Evolutionary conservation across 2,113 vertebrate species (phyloP).

Genomic region (Pomatostomus ruficeps): DNA sequence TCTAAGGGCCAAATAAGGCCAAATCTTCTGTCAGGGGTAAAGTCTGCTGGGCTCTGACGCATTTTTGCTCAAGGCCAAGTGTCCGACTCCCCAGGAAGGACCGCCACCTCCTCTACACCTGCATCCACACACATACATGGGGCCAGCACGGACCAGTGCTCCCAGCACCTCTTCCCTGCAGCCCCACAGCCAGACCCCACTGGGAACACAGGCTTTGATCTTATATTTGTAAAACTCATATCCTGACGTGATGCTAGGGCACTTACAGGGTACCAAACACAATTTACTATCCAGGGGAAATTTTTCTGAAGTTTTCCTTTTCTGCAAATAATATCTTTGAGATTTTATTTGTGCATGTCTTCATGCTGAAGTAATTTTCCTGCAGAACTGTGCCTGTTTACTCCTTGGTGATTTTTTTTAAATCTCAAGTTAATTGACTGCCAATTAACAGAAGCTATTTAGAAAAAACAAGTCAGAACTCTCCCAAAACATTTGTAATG

Average conservation of each 20-base stretch:
- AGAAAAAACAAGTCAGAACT: background rate
- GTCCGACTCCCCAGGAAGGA: background rate
- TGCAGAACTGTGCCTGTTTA: background rate
- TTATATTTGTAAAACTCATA: background rate
- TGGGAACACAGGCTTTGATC: background rate
- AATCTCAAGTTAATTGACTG: background rate
- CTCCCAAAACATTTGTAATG: background rate
- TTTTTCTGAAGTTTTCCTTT: background rate
- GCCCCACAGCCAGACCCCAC: background rate
- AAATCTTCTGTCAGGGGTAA: background rate
- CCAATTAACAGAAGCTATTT: background rate
- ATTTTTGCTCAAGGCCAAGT: background rate
- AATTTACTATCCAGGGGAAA: background rate
- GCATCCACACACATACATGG: accelerated
- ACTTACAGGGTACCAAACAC: background rate
- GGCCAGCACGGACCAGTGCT: accelerated
- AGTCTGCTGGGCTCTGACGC: background rate
- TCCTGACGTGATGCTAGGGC: background rate
- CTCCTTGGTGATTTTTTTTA: background rate
- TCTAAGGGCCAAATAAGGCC: background rate
- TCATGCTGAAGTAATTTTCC: background rate
- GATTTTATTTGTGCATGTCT: background rate
- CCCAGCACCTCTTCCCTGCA: background rate
- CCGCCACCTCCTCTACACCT: background rate
- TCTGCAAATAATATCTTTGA: background rate